Evolutionary conservation across 1,140 invertebrate genomes (phyloP).

Genomic region (Leptoteleia sp.): DNA sequence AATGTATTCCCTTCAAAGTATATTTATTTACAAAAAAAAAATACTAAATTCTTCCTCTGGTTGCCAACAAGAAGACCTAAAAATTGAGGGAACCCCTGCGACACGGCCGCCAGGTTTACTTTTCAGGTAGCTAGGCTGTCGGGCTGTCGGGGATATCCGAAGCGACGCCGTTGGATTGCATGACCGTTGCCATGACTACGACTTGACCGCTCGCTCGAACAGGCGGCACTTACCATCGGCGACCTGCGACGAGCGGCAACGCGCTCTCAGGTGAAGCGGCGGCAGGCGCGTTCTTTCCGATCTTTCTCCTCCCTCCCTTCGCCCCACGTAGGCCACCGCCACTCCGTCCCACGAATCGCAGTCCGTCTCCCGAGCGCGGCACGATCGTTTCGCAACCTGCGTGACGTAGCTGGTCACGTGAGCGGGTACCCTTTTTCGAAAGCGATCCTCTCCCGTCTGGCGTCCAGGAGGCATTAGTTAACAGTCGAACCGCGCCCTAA

Average conservation of each 20-base stretch:
- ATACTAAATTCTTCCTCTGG: too few species aligned
- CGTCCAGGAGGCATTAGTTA: constrained; percentile 66
- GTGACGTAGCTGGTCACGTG: constrained; percentile 79
- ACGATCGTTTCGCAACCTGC: constrained; percentile 81
- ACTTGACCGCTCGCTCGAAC: constrained; percentile 51
- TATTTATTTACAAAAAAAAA: too few species aligned
- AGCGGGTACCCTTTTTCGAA: constrained; percentile 71
- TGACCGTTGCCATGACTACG: constrained; percentile 61
- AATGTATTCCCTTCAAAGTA: too few species aligned
- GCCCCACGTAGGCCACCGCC: constrained; percentile 33
- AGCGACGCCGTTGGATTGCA: constrained; percentile 33
- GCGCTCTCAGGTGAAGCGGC: constrained; percentile 53
- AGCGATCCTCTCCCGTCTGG: constrained; percentile 64
- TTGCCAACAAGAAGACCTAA: too few species aligned
- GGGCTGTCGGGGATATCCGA: neutral
- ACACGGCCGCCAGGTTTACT: constrained; percentile 13
- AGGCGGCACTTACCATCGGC: constrained; percentile 31
- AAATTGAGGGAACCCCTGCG: constrained; percentile 7
- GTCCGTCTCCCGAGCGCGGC: constrained; percentile 59
- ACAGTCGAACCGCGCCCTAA: constrained; percentile 76
- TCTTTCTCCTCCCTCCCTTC: constrained; percentile 33
- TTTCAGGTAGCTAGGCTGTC: constrained; percentile 23
- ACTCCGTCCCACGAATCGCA: constrained; percentile 43
- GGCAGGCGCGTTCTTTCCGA: constrained; percentile 14
- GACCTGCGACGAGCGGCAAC: constrained; percentile 35